These are phyloP conservation scores for Mormyrus iriodes DNA, from an alignment of 2,113 vertebrate species.

Conservation along the genomic window DNA sequence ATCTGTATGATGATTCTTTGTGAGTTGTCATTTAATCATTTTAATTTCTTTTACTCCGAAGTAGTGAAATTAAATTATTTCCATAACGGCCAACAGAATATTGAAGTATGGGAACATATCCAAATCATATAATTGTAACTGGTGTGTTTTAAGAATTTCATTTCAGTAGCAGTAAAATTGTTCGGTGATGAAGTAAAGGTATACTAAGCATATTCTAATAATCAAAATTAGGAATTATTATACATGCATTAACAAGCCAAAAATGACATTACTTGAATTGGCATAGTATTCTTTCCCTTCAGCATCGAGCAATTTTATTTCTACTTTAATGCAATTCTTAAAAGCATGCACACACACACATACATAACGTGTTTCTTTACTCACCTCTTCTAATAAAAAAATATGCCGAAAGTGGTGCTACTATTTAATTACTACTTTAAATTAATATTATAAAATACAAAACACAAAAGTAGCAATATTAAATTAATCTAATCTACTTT, in stretches of 20 bases:
- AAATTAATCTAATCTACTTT: too few species aligned
- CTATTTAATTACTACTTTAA: not conserved
- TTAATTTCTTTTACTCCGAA: not conserved
- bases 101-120: not conserved
- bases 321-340: not conserved
- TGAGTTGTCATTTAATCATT: not conserved
- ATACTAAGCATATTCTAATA: not conserved
- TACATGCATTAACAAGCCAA: too few species aligned
- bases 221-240: not conserved
- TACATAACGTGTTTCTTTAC: not conserved
- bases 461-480: too few species aligned
- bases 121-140: not conserved
- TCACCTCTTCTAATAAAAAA: not conserved
- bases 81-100: not conserved
- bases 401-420: not conserved
- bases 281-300: too few species aligned
- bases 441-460: too few species aligned
- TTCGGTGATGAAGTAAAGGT: not conserved
- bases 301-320: not conserved
- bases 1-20: too few species aligned
- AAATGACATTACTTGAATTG: too few species aligned
- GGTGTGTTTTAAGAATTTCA: not conserved
- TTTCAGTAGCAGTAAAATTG: not conserved
- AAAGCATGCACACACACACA: not conserved
- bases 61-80: not conserved